phyloP scores from a whole-genome alignment of 2,113 vertebrate genomes.

The Lichenostomus cassidix region DNA sequence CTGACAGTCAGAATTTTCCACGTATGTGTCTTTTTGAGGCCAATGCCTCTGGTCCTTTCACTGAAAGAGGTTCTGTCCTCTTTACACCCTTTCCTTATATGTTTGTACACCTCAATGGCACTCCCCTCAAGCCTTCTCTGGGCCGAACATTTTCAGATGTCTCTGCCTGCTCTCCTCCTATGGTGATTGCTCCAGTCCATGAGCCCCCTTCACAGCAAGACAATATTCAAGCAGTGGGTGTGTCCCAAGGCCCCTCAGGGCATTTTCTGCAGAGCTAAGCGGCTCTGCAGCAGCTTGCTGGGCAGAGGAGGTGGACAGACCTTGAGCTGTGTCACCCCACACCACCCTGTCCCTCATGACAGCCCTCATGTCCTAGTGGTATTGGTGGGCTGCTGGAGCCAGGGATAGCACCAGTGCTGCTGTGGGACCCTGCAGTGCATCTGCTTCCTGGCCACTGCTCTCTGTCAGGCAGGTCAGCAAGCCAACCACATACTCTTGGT shows the following conservation, averaged over 20 bases:
- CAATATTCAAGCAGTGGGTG: background rate
- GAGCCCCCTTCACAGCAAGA: background rate
- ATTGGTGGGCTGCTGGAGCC: too few relatives aligned
- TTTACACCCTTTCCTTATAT: background rate
- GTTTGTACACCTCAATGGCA: background rate
- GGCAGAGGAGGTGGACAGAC: background rate
- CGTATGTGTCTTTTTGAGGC: background rate
- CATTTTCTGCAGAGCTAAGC: background rate
- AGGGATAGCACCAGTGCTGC: fast-evolving
- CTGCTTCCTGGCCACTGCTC: fast-evolving
- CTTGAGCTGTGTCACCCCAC: fast-evolving
- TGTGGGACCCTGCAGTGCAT: background rate
- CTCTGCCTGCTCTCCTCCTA: background rate
- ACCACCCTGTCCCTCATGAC: fast-evolving
- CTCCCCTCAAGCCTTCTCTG: background rate
- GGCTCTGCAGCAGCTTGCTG: background rate
- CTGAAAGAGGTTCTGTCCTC: background rate
- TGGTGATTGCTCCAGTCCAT: background rate
- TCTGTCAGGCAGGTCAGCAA: fast-evolving
- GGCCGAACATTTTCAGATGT: background rate
- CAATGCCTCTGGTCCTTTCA: background rate
- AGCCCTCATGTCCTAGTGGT: fast-evolving
- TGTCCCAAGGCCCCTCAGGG: background rate
- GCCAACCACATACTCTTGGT: fast-evolving
- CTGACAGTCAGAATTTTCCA: background rate